phyloP scores from a whole-genome alignment of 2,797 vertebrate genomes.

The Euthynnus affinis region DNA sequence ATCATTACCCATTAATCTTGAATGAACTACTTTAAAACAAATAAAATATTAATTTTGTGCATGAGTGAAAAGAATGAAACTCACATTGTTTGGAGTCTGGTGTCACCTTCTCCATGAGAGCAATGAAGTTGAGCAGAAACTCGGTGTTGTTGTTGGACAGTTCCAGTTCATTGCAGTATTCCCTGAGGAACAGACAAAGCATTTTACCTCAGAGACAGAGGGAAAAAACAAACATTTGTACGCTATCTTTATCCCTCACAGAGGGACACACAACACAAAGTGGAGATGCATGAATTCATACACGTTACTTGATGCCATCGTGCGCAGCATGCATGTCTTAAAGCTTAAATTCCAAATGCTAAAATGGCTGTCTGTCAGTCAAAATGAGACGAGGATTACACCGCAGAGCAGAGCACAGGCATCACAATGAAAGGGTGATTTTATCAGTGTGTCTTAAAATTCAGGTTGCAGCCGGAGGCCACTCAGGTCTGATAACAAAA shows the following conservation, averaged over 20 bases:
- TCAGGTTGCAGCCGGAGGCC: constrained; percentile 31
- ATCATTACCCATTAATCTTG: background rate
- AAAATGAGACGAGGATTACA: constrained; percentile 37
- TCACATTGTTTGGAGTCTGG: constrained; percentile 99
- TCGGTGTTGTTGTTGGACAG: constrained; percentile 98
- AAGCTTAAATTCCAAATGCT: constrained; percentile 24
- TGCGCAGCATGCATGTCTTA: constrained; percentile 61
- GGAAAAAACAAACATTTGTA: constrained; percentile 25
- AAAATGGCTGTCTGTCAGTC: constrained; percentile 36
- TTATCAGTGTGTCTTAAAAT: constrained; percentile 38
- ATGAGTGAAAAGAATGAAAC: constrained; percentile 59
- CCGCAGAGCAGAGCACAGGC: constrained; percentile 40
- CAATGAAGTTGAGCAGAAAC: constrained; percentile 98
- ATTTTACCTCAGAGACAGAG: constrained; percentile 32
- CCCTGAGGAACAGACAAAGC: constrained; percentile 84
- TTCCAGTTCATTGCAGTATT: constrained; percentile 99
- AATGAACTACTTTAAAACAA: background rate
- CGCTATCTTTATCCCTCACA: constrained; percentile 14
- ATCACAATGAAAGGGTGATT: constrained; percentile 34
- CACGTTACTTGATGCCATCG: constrained; percentile 22
- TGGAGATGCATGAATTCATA: constrained; percentile 29
- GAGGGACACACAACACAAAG: constrained; percentile 28
- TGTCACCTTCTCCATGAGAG: constrained; percentile 99
- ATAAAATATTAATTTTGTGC: background rate
- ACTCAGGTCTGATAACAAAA: constrained; percentile 13